Percentiles rank a stretch among this genome's conserved stretches.
These are phyloP conservation scores for Drosophila trapezifrons DNA, from an alignment of 1,140 invertebrate genomes.

Conservation along the genomic window DNA sequence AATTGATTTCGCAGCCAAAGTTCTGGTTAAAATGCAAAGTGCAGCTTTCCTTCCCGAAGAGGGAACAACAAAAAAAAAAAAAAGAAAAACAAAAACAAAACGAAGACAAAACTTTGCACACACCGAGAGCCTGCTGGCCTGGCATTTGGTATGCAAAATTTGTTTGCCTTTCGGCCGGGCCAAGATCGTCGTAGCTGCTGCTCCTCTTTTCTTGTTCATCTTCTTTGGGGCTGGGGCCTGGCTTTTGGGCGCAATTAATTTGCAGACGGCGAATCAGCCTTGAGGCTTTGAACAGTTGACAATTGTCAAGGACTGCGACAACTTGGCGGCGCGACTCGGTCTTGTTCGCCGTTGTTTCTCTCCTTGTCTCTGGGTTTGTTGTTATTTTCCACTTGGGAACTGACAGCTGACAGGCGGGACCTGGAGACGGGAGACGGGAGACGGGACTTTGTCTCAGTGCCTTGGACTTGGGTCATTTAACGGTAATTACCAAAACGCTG, in stretches of 20 bases:
- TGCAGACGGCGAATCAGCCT: slow-evolving; percentile 77
- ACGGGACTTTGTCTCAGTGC: slow-evolving; percentile 22
- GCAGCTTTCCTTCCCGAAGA: slow-evolving; percentile 51
- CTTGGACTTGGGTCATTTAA: slow-evolving; percentile 74
- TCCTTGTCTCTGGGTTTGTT: slow-evolving; percentile 1
- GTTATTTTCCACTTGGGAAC: slow-evolving; percentile 31
- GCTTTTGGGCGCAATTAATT: slow-evolving; percentile 73
- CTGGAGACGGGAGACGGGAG: background rate
- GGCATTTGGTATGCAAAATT: slow-evolving; percentile 82
- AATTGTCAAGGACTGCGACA: slow-evolving; percentile 79
- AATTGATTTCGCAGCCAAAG: slow-evolving; percentile 81
- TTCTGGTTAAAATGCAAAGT: slow-evolving; percentile 83
- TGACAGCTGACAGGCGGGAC: slow-evolving; percentile 46
- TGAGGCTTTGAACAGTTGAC: slow-evolving; percentile 68
- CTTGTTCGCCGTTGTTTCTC: slow-evolving; percentile 1
- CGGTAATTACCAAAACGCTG: slow-evolving; percentile 72
- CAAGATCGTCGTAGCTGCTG: slow-evolving; percentile 33
- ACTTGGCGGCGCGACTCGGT: slow-evolving; percentile 42
- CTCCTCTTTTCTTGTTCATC: slow-evolving; percentile 12
- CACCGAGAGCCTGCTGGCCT: slow-evolving; percentile 15
- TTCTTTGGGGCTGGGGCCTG: slow-evolving; percentile 10
- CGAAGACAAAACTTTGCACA: slow-evolving; percentile 38
- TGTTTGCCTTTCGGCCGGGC: slow-evolving; percentile 62
- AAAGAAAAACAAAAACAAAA: slow-evolving; percentile 1
- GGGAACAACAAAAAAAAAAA: slow-evolving; percentile 14